A percentile compares a stretch with the other conserved stretches of the same genome.
Evolutionary conservation across 2,113 vertebrate species (phyloP).

Genomic region (Pedionomus torquatus): DNA sequence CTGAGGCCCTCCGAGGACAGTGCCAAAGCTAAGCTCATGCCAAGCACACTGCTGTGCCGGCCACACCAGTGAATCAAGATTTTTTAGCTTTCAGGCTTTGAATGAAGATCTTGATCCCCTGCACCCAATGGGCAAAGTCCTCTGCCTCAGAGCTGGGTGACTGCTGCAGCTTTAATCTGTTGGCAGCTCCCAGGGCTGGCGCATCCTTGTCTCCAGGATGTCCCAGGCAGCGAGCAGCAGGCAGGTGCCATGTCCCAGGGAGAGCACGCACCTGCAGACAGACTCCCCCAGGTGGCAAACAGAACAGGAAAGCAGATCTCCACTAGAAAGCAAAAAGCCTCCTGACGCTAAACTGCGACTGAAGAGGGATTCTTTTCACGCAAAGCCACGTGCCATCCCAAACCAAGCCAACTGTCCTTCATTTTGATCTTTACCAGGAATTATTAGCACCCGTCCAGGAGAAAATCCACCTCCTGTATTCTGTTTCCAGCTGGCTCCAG

Average conservation of each 20-base stretch:
- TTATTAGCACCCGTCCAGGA: conserved; percentile 37
- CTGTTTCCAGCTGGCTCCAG: conserved; percentile 52
- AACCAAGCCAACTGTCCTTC: conserved; percentile 38
- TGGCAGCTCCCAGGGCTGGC: neutral
- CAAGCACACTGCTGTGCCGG: neutral
- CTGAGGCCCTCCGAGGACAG: neutral
- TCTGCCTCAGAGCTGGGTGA: neutral
- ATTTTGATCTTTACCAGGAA: conserved; percentile 55
- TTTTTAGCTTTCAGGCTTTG: neutral
- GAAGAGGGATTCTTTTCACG: neutral
- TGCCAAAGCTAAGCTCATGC: neutral
- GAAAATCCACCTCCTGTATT: conserved; percentile 58
- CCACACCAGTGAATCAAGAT: neutral
- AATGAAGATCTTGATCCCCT: neutral
- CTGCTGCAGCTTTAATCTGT: neutral
- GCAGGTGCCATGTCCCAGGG: neutral
- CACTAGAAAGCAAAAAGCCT: neutral
- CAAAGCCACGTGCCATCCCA: conserved; percentile 1
- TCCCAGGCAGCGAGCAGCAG: neutral
- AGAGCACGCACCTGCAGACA: neutral
- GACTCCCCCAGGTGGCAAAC: neutral
- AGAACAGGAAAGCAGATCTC: neutral
- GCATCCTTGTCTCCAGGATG: neutral
- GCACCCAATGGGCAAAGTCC: neutral
- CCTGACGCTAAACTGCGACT: neutral